Evolutionary conservation across 2,888 invertebrate species (phyloP), one percentile per base, ranked within the genome.

Genomic region (Suillia variegata): DNA sequence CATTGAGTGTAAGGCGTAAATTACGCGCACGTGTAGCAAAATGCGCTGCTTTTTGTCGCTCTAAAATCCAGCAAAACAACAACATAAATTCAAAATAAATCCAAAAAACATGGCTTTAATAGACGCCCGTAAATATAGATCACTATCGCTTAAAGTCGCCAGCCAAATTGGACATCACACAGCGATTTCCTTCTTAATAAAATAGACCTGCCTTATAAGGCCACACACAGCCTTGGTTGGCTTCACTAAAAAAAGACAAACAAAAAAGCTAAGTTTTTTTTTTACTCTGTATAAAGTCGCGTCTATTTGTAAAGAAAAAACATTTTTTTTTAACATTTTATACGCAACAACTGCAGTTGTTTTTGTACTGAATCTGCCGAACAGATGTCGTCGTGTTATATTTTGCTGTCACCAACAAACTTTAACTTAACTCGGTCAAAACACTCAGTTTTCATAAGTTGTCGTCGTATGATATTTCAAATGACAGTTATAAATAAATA

Each of bases 81-180:
- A n/a, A n/a, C n/a, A n/a, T 31, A 8, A 8, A 5, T 38, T 38
- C n/a, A 38, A 38, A 38, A n/a, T 38, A 13, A 13, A 13, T 38
- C 12, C 12, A 5, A 8, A 38, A 38, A 38, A 38, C 38, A 38
- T 8, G 6, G n/a, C n/a, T 38, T 38, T 38, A 38, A 38, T n/a
- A 13, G 45, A 38, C 15, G 8, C 15, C 20, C 34, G 18, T 52
- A 52, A 52, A 52, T 52, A 52, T 20, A 52, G 34, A 52, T 52
- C 34, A 34, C 33, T 20, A 52, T 33, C 52, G 8, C 26, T 26
- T 10, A 26, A 26, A 26, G 5, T 10, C 26, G 10, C 10, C 26
- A 5, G 26, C 26, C 26, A 26, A 26, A 26, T 26, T 26, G 26
- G 26, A 10, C 10, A 26, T 26, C 26, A 26, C 26, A 26, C 26